phyloP scores from a whole-genome alignment of 2,888 invertebrate genomes.

The Brachyptera putata region DNA sequence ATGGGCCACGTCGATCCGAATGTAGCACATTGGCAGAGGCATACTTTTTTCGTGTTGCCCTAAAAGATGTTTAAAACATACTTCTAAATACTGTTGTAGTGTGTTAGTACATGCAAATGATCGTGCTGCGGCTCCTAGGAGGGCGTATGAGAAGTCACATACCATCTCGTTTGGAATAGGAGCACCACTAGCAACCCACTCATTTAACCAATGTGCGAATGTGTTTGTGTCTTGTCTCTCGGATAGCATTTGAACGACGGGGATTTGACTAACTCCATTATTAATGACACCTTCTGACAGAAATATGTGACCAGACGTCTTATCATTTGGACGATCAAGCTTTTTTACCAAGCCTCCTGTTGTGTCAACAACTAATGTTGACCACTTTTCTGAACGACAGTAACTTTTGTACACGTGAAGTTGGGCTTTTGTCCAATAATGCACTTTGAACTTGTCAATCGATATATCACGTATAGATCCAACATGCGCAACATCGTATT shows the following conservation, averaged over 20 bases:
- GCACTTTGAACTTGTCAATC: conserved; percentile 30
- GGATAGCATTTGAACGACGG: conserved; percentile 35
- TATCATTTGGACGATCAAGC: conserved; percentile 21
- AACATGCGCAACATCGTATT: neutral
- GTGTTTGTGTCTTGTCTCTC: conserved; percentile 31
- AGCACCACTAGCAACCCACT: conserved; percentile 33
- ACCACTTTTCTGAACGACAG: neutral
- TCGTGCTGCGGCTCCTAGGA: conserved; percentile 32
- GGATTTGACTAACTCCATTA: conserved; percentile 33
- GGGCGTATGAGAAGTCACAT: conserved; percentile 32
- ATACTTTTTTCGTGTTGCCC: neutral
- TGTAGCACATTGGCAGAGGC: conserved; percentile 12
- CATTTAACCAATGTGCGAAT: conserved; percentile 34
- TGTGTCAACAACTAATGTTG: conserved; percentile 31
- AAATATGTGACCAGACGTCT: conserved; percentile 30
- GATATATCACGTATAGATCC: conserved; percentile 28
- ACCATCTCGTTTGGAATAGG: conserved; percentile 33
- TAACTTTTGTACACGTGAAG: conserved; percentile 31
- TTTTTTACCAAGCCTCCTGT: conserved; percentile 30
- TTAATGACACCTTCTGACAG: conserved; percentile 31
- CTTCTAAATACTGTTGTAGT: neutral
- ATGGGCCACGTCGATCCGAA: conserved; percentile 37
- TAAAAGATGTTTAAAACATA: neutral
- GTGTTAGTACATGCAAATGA: conserved; percentile 24
- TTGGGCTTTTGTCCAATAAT: conserved; percentile 32